Percentiles rank a stretch among this genome's conserved stretches.
These are phyloP conservation scores for Orchesellides sinensis DNA, from an alignment of 2,888 invertebrate species.

Conservation along the genomic window DNA sequence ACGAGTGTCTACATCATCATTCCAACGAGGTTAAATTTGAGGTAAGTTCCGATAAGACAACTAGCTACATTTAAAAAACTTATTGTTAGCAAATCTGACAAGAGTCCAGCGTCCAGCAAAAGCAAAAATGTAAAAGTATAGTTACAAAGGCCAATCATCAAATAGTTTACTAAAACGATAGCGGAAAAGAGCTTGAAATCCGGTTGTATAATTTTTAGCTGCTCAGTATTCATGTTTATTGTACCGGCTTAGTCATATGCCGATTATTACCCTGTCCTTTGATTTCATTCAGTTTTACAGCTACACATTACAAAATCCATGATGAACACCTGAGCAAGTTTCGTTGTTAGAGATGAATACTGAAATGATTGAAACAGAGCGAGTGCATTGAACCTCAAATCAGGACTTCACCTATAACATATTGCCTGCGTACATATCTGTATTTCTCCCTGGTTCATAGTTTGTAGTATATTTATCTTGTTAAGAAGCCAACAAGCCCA, in stretches of 20 bases:
- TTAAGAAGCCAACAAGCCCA: background rate
- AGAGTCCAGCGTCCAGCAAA: no score
- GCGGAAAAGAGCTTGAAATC: no score
- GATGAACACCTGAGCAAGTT: constrained; percentile 18
- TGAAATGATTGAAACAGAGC: constrained; percentile 23
- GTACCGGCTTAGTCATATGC: no score
- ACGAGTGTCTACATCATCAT: constrained; percentile 72
- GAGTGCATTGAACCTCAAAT: constrained; percentile 46
- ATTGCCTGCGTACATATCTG: background rate
- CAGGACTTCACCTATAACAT: background rate
- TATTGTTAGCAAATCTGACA: no score
- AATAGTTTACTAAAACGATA: no score
- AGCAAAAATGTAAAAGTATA: no score
- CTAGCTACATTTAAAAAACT: background rate
- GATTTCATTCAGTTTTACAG: background rate
- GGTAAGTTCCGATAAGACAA: constrained; percentile 76
- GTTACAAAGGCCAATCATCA: no score
- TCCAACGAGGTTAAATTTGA: constrained; percentile 78
- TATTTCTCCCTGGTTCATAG: background rate
- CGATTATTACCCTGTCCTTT: background rate
- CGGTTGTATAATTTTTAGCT: no score
- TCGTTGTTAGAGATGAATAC: constrained; percentile 2
- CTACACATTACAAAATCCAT: background rate
- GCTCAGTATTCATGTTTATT: no score
- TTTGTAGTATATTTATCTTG: background rate